Percentiles rank a stretch among this genome's conserved stretches.
Evolutionary conservation across 2,113 vertebrate species (phyloP).

Genomic region (Pangasianodon hypophthalmus): DNA sequence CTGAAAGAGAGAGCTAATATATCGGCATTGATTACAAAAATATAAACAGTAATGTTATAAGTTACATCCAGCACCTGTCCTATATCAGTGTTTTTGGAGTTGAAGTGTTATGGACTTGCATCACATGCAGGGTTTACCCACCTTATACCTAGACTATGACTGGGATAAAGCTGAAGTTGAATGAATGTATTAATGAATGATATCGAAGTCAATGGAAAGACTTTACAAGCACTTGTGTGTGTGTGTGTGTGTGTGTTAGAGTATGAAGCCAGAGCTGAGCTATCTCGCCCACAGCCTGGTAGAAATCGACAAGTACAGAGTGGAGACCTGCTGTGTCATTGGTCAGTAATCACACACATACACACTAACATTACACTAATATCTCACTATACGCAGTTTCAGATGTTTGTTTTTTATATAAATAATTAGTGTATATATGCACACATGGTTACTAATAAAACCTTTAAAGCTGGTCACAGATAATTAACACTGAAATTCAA

Average conservation of each 20-base stretch:
- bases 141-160: neutral
- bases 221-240: neutral
- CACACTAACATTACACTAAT: neutral
- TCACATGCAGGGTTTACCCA: neutral
- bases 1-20: neutral
- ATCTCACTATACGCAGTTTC: neutral
- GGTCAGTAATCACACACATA: constrained; percentile 73
- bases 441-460: neutral
- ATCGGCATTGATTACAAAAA: neutral
- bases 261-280: constrained; percentile 97
- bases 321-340: constrained; percentile 98
- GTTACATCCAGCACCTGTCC: neutral
- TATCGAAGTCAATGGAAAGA: neutral
- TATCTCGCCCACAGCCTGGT: constrained; percentile 97
- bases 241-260: constrained; percentile 68
- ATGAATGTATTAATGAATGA: neutral
- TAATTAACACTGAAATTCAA: neutral
- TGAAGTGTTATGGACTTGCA: neutral
- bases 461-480: neutral
- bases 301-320: constrained; percentile 98
- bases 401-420: neutral
- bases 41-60: neutral
- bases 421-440: neutral
- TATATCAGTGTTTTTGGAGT: neutral
- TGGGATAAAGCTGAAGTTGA: neutral